A percentile compares a stretch with the other conserved stretches of the same genome.
Conservation (phyloP, 2,113 vertebrate species). For the Butorides virescens region DNA sequence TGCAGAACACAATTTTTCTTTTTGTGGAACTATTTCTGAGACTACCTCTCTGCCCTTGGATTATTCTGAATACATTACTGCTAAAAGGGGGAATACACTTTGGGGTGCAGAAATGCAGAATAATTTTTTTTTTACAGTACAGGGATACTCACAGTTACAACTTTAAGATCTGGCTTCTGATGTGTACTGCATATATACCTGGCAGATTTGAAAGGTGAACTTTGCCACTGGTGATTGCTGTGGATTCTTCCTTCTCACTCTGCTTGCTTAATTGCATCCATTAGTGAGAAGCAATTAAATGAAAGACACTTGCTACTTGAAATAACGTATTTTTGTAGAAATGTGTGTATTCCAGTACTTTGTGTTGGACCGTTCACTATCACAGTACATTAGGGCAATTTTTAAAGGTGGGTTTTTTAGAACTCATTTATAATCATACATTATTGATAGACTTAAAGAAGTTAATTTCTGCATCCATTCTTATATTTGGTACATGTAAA, state of each 20-base stretch:
- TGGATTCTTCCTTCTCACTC: not conserved
- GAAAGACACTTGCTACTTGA: not conserved
- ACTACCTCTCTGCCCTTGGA: not conserved
- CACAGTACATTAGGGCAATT: not conserved
- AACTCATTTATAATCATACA: not conserved
- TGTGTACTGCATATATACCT: not conserved
- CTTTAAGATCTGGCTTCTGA: not conserved
- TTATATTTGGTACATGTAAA: not conserved
- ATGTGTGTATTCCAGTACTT: not conserved
- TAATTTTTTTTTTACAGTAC: not conserved
- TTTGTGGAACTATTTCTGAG: not conserved
- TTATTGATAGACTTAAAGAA: not conserved
- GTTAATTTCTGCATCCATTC: not conserved
- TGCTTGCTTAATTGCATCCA: slow-evolving; percentile 5
- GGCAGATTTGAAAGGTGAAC: not conserved
- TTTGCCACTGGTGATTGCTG: not conserved
- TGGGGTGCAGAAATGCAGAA: not conserved
- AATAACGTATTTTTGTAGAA: not conserved
- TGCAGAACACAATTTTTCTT: not conserved
- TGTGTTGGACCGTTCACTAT: not conserved
- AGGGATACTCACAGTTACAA: not conserved
- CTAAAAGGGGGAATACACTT: not conserved
- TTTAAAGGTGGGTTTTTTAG: not conserved
- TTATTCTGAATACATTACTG: not conserved
- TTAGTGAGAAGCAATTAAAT: not conserved